These are phyloP conservation scores for Mobula hypostoma DNA, from an alignment of 2,113 vertebrate genomes.

Conservation along the genomic window DNA sequence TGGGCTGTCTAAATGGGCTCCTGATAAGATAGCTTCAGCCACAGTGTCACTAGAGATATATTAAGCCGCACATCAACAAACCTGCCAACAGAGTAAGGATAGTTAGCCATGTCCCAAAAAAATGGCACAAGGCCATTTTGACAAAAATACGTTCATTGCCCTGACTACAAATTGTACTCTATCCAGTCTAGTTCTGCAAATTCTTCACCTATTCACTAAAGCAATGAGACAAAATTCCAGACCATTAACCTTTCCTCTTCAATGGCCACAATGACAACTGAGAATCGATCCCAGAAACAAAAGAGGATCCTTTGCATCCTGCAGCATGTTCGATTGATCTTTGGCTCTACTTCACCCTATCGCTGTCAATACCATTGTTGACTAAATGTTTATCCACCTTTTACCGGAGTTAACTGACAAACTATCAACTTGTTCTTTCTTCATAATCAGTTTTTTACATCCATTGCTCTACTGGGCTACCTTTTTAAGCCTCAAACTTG, in stretches of 20 bases:
- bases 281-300: neutral
- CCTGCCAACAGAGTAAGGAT: neutral
- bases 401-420: neutral
- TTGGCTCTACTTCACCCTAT: neutral
- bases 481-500: neutral
- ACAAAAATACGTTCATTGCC: neutral
- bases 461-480: neutral
- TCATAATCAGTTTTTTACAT: neutral
- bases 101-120: neutral
- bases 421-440: neutral
- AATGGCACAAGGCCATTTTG: neutral
- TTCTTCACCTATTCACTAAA: neutral
- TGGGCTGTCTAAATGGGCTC: neutral
- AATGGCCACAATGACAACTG: neutral
- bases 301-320: neutral
- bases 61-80: neutral
- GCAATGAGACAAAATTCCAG: neutral
- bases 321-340: neutral
- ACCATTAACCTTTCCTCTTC: neutral
- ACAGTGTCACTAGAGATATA: neutral
- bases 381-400: neutral
- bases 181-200: neutral
- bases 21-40: neutral
- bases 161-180: neutral
- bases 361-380: neutral